phyloP scores from a whole-genome alignment of 2,888 invertebrate species.

The Marronus borbonicus region DNA sequence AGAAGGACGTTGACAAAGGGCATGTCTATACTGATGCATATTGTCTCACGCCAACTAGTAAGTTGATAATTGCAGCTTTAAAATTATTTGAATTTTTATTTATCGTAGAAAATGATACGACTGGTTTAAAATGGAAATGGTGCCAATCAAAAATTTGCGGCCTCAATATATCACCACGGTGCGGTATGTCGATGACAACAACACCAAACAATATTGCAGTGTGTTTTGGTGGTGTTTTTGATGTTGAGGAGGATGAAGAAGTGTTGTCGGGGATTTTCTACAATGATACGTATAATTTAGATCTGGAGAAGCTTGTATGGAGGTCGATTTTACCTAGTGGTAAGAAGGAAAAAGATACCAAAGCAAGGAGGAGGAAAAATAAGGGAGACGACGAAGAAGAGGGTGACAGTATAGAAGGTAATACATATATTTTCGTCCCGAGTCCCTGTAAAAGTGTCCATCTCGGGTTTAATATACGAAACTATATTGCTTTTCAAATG shows the following conservation, averaged over 20 bases:
- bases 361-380: slow-evolving; percentile 68
- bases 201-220: slow-evolving; percentile 80
- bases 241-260: slow-evolving; percentile 85
- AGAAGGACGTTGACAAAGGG: slow-evolving; percentile 84
- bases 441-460: too few species aligned
- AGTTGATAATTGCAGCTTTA: slow-evolving; percentile 60
- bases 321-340: slow-evolving; percentile 74
- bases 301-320: slow-evolving; percentile 84
- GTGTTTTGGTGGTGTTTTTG: slow-evolving; percentile 91
- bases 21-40: slow-evolving; percentile 82
- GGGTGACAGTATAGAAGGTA: slow-evolving; percentile 60
- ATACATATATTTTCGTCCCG: slow-evolving; percentile 47
- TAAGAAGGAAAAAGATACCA: slow-evolving; percentile 68
- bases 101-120: slow-evolving; percentile 74
- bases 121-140: slow-evolving; percentile 82
- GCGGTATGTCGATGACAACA: slow-evolving; percentile 79
- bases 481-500: too few species aligned
- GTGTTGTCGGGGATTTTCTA: slow-evolving; percentile 84
- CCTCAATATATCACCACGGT: slow-evolving; percentile 76
- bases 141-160: slow-evolving; percentile 78
- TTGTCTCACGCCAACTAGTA: slow-evolving; percentile 77
- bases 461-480: too few species aligned
- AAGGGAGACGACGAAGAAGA: slow-evolving; percentile 62
- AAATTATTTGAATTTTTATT: too few species aligned
- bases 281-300: slow-evolving; percentile 84